phyloP scores from a whole-genome alignment of 2,888 invertebrate genomes.

The Netelia virgata region DNA sequence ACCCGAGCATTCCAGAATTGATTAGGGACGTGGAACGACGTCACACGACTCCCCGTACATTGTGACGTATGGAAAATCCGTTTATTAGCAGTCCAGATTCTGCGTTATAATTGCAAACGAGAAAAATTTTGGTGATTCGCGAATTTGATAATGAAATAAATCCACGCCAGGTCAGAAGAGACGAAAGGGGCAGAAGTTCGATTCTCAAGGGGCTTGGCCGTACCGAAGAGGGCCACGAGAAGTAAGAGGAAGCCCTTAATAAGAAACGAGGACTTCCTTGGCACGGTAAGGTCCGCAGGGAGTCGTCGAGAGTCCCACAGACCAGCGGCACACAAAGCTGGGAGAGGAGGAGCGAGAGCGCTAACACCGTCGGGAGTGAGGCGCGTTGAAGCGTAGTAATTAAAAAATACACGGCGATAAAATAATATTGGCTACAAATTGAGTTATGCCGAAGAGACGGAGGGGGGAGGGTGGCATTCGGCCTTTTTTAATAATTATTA shows the following conservation, averaged over 20 bases:
- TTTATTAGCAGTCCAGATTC: not conserved
- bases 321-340: constrained; percentile 30
- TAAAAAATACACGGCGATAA: constrained; percentile 83
- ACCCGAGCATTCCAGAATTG: constrained; percentile 21
- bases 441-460: constrained; percentile 75
- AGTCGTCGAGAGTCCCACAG: constrained; percentile 54
- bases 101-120: constrained; percentile 15
- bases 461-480: constrained; percentile 26
- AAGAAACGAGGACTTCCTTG: constrained; percentile 63
- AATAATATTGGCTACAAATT: constrained; percentile 84
- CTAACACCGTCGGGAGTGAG: constrained; percentile 50
- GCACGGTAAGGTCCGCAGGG: constrained; percentile 54
- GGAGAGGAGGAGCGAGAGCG: constrained; percentile 34
- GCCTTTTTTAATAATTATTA: constrained; percentile 43
- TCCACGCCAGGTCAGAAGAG: constrained; percentile 67
- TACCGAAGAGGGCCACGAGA: constrained; percentile 67
- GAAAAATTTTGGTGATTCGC: constrained; percentile 59
- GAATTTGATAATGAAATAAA: constrained; percentile 78
- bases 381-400: constrained; percentile 82
- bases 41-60: not conserved
- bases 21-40: not conserved
- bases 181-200: constrained; percentile 81
- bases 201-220: constrained; percentile 78
- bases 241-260: constrained; percentile 70
- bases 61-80: not conserved